A percentile compares a stretch with the other conserved stretches of the same genome.
These are phyloP conservation scores for Sesamia nonagrioides DNA, from an alignment of 1,140 invertebrate species.

Conservation along the genomic window DNA sequence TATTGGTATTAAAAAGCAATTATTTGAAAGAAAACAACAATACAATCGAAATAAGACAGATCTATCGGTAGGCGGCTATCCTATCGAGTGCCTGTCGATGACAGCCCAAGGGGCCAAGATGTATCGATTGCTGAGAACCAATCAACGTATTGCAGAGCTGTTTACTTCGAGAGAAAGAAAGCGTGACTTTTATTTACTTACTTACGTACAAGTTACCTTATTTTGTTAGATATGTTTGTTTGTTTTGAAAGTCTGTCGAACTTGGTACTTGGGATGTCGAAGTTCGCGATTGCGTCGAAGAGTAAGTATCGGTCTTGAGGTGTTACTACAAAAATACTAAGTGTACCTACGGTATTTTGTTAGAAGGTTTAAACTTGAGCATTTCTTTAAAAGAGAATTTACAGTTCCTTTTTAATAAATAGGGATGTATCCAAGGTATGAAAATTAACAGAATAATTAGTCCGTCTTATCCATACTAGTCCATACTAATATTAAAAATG, in stretches of 20 bases:
- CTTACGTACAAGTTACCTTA: background rate
- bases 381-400: too few relatives aligned
- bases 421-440: too few relatives aligned
- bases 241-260: background rate
- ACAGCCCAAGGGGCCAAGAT: slow-evolving; percentile 27
- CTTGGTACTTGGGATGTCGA: background rate
- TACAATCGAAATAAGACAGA: slow-evolving; percentile 19
- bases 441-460: too few relatives aligned
- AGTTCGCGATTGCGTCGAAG: slow-evolving; percentile 10
- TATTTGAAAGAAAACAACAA: slow-evolving; percentile 7
- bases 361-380: too few relatives aligned
- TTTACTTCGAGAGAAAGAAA: slow-evolving; percentile 25
- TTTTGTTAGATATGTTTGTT: background rate
- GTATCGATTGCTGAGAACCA: slow-evolving; percentile 39
- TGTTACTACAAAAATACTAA: background rate
- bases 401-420: too few relatives aligned
- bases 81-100: slow-evolving; percentile 21
- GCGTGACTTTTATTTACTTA: background rate
- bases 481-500: too few relatives aligned
- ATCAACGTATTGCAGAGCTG: slow-evolving; percentile 25
- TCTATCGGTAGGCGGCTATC: slow-evolving; percentile 12
- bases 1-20: background rate
- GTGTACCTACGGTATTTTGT: too few relatives aligned
- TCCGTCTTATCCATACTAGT: too few relatives aligned
- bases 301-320: background rate